These are phyloP conservation scores for Daktulosphaira vitifoliae DNA, from an alignment of 1,140 invertebrate genomes.

Conservation along the genomic window DNA sequence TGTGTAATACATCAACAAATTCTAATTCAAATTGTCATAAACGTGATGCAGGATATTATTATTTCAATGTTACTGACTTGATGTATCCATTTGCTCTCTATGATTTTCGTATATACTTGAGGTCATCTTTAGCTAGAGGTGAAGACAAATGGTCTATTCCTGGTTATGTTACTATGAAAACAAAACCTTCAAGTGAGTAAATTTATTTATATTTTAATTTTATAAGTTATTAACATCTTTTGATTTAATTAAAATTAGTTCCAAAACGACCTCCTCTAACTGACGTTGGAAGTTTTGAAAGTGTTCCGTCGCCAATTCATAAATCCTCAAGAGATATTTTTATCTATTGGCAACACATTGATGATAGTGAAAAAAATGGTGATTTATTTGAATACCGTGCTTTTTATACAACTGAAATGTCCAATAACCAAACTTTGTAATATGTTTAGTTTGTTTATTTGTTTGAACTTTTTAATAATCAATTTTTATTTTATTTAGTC, in stretches of 20 bases:
- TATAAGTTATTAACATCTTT: constrained; percentile 14
- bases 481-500: not conserved
- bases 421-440: not conserved
- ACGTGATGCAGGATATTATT: not conserved
- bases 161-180: constrained; percentile 50
- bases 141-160: constrained; percentile 56
- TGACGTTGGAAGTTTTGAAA: constrained; percentile 57
- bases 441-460: not conserved
- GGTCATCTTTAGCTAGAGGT: constrained; percentile 46
- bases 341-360: constrained; percentile 61
- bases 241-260: constrained; percentile 40
- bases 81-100: constrained; percentile 57
- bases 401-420: constrained; percentile 38
- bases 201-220: not conserved
- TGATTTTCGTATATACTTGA: constrained; percentile 57
- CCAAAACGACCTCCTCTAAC: constrained; percentile 54
- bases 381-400: constrained; percentile 45
- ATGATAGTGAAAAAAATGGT: constrained; percentile 52
- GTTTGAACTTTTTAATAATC: no score
- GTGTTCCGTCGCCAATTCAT: constrained; percentile 42
- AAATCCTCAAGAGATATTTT: constrained; percentile 48
- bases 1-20: constrained; percentile 10
- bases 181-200: constrained; percentile 49
- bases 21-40: not conserved
- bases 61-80: constrained; percentile 50